A percentile compares a stretch with the other conserved stretches of the same genome.
Conservation (phyloP, 2,113 vertebrate genomes). For the Nycticorax nycticorax region DNA sequence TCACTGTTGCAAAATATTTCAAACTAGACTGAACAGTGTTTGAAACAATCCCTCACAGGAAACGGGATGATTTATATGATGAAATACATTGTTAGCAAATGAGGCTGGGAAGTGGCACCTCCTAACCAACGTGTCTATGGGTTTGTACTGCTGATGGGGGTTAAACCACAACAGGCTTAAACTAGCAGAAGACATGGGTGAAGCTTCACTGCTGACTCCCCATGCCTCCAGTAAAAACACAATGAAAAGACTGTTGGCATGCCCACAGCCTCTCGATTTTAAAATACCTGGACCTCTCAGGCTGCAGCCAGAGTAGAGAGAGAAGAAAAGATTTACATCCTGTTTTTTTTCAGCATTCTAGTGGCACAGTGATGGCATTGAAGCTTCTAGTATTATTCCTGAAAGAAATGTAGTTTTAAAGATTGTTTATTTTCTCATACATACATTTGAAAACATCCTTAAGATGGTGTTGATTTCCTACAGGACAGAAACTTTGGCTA, state of each 20-base stretch:
- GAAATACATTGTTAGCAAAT: neutral
- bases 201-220: neutral
- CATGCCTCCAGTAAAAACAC: neutral
- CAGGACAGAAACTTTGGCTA: neutral
- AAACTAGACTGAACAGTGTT: neutral
- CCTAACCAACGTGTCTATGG: fast-evolving
- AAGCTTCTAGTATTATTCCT: neutral
- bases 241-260: neutral
- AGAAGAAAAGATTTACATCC: neutral
- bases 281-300: neutral
- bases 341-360: neutral
- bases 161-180: neutral
- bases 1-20: neutral
- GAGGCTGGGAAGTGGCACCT: neutral
- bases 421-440: neutral
- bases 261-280: neutral
- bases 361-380: neutral
- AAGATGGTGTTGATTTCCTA: neutral
- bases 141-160: neutral
- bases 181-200: neutral
- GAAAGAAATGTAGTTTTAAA: neutral
- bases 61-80: neutral
- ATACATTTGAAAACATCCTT: neutral
- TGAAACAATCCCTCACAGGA: neutral
- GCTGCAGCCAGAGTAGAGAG: neutral